Evolutionary conservation across 2,888 invertebrate species (phyloP), one percentile per base, ranked within the genome.

Genomic region (Perizoma flavofasciatum): DNA sequence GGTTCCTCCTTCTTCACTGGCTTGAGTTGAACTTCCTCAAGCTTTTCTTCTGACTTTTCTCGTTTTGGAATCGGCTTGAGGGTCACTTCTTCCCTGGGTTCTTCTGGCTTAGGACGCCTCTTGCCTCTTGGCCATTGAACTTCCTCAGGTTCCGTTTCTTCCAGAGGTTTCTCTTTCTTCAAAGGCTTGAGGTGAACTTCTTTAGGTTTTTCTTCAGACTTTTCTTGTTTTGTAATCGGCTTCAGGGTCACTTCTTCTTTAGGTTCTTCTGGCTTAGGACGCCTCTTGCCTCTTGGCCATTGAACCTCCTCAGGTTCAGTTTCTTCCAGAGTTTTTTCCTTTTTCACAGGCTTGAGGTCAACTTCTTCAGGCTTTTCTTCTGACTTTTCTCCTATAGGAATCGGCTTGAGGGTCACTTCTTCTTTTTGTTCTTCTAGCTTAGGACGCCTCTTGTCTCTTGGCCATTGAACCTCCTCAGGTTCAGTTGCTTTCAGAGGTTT

Each of bases 301-400:
- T 86, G 83, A 0, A 88, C 81, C 67, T 86, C 82, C 49, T 85
- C 68, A 71, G 73, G 81, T 75, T 62, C 82, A 77, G 89, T 83
- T 6, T 55, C 48, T 49, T 58, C 55, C 6, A 7, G 35, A 33
- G 37, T 40, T 39, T 77, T 74, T 50, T 77, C 46, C 67, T 88
- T 87, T 1, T 79, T 72, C 7, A 69, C 39, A 11, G 77, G 78
- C 45, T 79, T 79, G 10, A 80, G 66, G 7, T 66, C 5, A n/a
- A 44, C 5, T 6, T 93, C 90, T 69, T 89, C 89, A 0, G 81
- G 73, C 63, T 87, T 83, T 66, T 88, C 83, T 61, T 87, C 82
- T 71, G 79, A 78, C 8, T 77, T 77, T 49, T 77, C 71, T 22
- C 69, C 61, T 59, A 73, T 76, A 9, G 66, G 73, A 34, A 86